These are phyloP conservation scores for Meriones unguiculatus DNA, from an alignment of 2,113 vertebrate genomes.

Conservation along the genomic window DNA sequence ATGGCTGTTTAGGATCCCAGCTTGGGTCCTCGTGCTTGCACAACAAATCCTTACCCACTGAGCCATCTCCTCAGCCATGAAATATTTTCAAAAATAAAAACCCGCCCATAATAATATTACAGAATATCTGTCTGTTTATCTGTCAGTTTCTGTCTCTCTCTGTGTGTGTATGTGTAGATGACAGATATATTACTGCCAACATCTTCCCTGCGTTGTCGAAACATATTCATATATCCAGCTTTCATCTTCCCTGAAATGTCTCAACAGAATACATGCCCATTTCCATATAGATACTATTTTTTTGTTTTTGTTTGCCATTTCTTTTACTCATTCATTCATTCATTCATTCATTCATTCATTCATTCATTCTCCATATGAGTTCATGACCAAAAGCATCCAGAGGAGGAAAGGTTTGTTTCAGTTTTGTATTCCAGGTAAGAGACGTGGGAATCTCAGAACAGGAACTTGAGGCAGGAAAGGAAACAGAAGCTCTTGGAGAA, in stretches of 20 bases:
- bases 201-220: constrained; percentile 4
- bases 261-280: background rate
- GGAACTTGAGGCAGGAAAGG: background rate
- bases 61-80: background rate
- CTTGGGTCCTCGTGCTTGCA: background rate
- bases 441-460: background rate
- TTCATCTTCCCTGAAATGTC: background rate
- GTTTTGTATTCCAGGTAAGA: background rate
- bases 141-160: background rate
- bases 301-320: background rate
- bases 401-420: background rate
- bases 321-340: background rate
- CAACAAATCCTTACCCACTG: background rate
- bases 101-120: background rate
- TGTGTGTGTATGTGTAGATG: background rate
- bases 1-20: background rate
- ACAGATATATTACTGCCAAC: background rate
- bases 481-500: background rate
- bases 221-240: background rate
- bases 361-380: background rate
- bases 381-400: background rate
- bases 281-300: background rate
- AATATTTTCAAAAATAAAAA: background rate
- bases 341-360: background rate
- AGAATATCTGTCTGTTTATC: background rate